Evolutionary conservation across 2,888 invertebrate species (phyloP).

Genomic region (Globia sparganii): DNA sequence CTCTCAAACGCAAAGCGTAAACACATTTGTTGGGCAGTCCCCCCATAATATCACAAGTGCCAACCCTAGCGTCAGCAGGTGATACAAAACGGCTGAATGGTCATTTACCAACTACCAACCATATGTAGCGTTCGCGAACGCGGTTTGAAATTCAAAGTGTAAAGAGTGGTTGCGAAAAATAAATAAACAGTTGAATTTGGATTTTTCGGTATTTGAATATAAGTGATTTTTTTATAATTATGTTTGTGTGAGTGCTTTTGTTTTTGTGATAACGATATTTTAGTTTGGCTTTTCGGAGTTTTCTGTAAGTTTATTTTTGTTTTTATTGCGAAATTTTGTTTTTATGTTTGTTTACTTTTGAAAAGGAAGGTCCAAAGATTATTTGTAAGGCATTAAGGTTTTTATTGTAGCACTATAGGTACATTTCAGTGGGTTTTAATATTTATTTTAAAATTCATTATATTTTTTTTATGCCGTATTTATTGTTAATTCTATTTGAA

Average conservation of each 20-base stretch:
- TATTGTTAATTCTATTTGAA: background rate
- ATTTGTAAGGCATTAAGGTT: background rate
- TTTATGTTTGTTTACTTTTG: slow-evolving; percentile 9
- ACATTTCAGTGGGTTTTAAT: background rate
- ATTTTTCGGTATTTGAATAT: slow-evolving; percentile 37
- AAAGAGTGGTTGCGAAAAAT: slow-evolving; percentile 60
- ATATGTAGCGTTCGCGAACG: slow-evolving; percentile 78
- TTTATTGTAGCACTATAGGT: background rate
- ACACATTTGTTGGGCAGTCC: slow-evolving; percentile 58
- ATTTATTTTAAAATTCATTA: background rate
- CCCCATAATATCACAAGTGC: slow-evolving; percentile 49
- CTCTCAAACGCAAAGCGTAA: slow-evolving; percentile 42
- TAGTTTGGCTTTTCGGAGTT: slow-evolving; percentile 42
- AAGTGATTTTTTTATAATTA: slow-evolving; percentile 35
- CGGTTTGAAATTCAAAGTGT: slow-evolving; percentile 74
- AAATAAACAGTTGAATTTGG: slow-evolving; percentile 54
- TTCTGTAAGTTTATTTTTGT: slow-evolving; percentile 49
- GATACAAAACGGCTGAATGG: slow-evolving; percentile 76
- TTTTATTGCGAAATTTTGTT: background rate
- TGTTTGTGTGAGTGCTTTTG: slow-evolving; percentile 59
- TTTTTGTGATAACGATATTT: slow-evolving; percentile 45
- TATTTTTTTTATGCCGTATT: background rate
- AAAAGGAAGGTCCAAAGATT: background rate
- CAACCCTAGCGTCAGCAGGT: slow-evolving; percentile 73
- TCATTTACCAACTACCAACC: slow-evolving; percentile 83